Evolutionary conservation across 2,888 invertebrate species (phyloP), one percentile per base, ranked within the genome.

Genomic region (Amphipoea oculea): DNA sequence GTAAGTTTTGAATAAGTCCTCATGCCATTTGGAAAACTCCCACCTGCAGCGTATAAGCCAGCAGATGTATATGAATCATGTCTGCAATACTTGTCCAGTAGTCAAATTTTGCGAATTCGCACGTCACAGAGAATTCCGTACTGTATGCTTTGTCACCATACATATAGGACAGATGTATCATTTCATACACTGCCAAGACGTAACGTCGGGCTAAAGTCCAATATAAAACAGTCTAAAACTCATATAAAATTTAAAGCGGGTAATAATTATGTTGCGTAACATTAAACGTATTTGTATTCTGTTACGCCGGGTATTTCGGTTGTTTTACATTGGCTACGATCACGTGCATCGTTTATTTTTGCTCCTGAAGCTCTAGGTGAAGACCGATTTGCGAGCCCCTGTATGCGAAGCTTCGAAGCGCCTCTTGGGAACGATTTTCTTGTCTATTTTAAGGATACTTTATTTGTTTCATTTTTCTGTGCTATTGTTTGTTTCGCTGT

Each of bases 311-410:
- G 90, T 94, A 94, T 94, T 94, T 94, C 90, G 89, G 93, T 91
- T 90, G 89, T 91, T 90, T 91, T 87, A 88, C 86, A 88, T 85
- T 82, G 73, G 81, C 73, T 76, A 81, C 84, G 87, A 90, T 95
- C 94, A 94, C 95, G 95, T 93, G 95, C 57, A 78, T 40, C 76
- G 92, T 94, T 94, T 95, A 95, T 96, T 95, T 96, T 94, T 88
- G 92, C 89, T 89, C 85, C 89, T 81, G 83, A 89, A 92, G 91
- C 91, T 91, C 88, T 85, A 79, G 81, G 74, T 88, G 84, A 84
- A 84, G 79, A 85, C 77, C 48, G 81, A 83, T 83, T 83, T 78
- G 87, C 86, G 83, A 85, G 83, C 87, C 76, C 79, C 79, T 85
- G 79, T 70, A 81, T 76, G 45, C 48, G 65, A 79, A 83, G 76